Conservation (phyloP, 2,888 invertebrate species). For the Zaprionus obscuricornis region DNA sequence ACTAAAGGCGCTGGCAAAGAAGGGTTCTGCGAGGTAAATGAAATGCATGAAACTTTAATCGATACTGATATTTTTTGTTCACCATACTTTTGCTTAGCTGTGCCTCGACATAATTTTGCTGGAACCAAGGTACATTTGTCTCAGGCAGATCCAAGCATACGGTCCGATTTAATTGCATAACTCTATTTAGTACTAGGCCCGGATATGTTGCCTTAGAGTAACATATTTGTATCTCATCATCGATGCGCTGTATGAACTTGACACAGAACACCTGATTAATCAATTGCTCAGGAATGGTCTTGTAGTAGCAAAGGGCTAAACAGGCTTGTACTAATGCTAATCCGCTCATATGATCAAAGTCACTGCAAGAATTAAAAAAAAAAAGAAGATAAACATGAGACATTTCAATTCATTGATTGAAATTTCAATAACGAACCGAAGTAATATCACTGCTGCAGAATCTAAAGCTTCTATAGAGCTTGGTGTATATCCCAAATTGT, state of each 20-base stretch:
- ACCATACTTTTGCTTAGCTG: slow-evolving; percentile 84
- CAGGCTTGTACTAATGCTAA: slow-evolving; percentile 85
- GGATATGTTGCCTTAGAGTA: slow-evolving; percentile 86
- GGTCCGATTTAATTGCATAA: slow-evolving; percentile 87
- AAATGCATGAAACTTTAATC: no score
- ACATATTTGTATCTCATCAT: slow-evolving; percentile 85
- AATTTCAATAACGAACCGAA: slow-evolving; percentile 80
- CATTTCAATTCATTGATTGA: not conserved
- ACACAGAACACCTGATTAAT: slow-evolving; percentile 86
- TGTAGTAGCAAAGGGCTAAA: slow-evolving; percentile 85
- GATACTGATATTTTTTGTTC: no score
- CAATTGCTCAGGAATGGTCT: slow-evolving; percentile 84
- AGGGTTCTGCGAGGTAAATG: slow-evolving; percentile 59
- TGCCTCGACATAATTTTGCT: slow-evolving; percentile 86
- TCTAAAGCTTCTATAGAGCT: slow-evolving; percentile 82
- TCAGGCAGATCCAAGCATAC: slow-evolving; percentile 87
- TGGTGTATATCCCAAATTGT: slow-evolving; percentile 84
- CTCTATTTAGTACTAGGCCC: slow-evolving; percentile 84
- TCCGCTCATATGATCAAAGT: slow-evolving; percentile 85
- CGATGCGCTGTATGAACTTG: slow-evolving; percentile 86
- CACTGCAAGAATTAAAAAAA: slow-evolving; percentile 81
- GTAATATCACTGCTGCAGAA: slow-evolving; percentile 82
- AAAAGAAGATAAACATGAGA: not conserved
- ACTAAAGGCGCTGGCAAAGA: slow-evolving; percentile 57
- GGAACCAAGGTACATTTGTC: slow-evolving; percentile 87